phyloP scores from a whole-genome alignment of 2,797 vertebrate species.

The Protonibea diacanthus region DNA sequence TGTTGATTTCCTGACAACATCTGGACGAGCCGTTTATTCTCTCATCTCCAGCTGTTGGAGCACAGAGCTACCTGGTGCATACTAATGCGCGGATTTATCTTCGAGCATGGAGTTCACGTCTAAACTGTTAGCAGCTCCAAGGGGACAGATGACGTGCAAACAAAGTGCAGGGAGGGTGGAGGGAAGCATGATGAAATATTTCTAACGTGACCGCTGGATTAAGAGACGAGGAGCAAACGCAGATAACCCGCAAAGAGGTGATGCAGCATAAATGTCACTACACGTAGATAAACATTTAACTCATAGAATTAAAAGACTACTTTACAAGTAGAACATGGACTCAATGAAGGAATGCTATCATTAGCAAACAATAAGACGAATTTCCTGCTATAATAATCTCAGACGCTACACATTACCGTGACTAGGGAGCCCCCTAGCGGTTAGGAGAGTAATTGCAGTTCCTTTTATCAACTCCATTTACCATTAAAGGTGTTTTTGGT shows the following conservation, averaged over 20 bases:
- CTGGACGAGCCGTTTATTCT: constrained; percentile 47
- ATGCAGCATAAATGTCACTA: background rate
- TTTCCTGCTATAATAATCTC: background rate
- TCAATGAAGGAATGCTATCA: background rate
- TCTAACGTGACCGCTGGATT: background rate
- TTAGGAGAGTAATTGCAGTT: background rate
- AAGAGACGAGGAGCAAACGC: background rate
- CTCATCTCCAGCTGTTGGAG: constrained; percentile 39
- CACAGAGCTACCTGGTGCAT: constrained; percentile 20
- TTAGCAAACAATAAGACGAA: background rate
- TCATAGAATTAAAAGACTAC: background rate
- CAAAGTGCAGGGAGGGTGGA: background rate
- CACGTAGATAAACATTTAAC: background rate
- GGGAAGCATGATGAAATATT: background rate
- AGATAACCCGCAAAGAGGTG: too few species aligned
- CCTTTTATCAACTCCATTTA: background rate
- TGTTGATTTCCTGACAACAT: constrained; percentile 62
- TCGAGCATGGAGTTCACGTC: background rate
- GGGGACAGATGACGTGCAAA: background rate
- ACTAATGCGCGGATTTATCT: constrained; percentile 13
- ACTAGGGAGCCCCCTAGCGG: constrained; percentile 46
- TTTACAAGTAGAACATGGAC: too few species aligned
- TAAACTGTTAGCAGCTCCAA: background rate
- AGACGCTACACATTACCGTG: background rate
- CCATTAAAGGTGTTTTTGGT: background rate